Evolutionary conservation across 2,113 vertebrate species (phyloP).

Genomic region (Axis porcinus): DNA sequence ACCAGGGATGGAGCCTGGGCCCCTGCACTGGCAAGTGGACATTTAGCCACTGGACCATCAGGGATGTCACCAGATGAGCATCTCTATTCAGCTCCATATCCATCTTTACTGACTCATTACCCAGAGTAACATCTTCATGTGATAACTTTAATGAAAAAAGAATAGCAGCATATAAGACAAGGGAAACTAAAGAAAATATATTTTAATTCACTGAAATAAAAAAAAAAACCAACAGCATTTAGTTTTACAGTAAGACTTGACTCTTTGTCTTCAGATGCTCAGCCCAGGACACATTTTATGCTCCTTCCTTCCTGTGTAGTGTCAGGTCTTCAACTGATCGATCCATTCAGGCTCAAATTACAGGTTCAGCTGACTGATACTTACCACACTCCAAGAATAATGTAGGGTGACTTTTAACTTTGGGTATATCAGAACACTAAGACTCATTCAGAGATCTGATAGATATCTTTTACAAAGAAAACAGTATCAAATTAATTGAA

Average conservation of each 20-base stretch:
- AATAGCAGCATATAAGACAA: not conserved
- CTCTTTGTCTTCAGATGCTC: not conserved
- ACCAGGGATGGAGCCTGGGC: not conserved
- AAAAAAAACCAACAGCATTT: not conserved
- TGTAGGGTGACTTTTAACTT: not conserved
- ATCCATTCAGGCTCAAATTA: not conserved
- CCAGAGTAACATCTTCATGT: not conserved
- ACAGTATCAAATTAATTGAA: not conserved
- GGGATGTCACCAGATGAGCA: not conserved
- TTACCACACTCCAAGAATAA: not conserved
- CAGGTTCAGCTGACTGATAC: not conserved
- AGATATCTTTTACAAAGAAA: not conserved
- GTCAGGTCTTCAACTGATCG: not conserved
- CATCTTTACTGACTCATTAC: too few relatives aligned
- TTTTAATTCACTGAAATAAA: not conserved
- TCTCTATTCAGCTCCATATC: not conserved
- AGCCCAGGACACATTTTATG: not conserved
- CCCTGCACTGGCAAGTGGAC: not conserved
- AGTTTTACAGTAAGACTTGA: not conserved
- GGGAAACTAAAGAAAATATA: not conserved
- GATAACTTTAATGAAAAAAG: not conserved
- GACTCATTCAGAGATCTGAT: not conserved
- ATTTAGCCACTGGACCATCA: not conserved
- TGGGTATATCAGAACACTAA: not conserved
- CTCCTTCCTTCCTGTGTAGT: not conserved